Percentiles rank a stretch among this genome's conserved stretches.
Conservation (phyloP, 2,113 vertebrate genomes). For the Gopherus flavomarginatus region DNA sequence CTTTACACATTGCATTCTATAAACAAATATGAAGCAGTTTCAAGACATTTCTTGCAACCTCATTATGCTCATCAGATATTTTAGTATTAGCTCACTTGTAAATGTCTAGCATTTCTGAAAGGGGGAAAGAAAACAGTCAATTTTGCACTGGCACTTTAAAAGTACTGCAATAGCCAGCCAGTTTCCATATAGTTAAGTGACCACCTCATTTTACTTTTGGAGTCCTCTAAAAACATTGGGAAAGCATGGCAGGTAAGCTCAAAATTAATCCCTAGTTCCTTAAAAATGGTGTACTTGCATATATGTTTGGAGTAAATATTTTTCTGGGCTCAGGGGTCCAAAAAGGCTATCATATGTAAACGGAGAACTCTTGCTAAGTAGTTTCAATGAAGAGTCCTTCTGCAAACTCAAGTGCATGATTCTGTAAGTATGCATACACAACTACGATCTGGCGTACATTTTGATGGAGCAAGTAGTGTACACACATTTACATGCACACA, state of each 20-base stretch:
- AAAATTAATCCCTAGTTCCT: background rate
- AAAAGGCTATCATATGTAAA: accelerated
- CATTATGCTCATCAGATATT: background rate
- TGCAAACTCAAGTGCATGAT: background rate
- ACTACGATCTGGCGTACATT: accelerated
- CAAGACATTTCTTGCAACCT: background rate
- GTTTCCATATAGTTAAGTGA: background rate
- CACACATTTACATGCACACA: background rate
- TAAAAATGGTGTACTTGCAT: background rate
- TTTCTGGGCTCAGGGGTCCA: background rate
- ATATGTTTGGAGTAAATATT: background rate
- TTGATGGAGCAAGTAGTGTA: background rate
- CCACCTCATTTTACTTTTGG: background rate
- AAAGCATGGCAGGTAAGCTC: background rate
- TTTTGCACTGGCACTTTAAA: background rate
- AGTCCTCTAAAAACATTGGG: background rate
- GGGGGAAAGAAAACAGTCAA: background rate
- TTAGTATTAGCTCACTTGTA: background rate
- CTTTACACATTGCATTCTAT: constrained; percentile 17
- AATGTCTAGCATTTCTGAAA: background rate
- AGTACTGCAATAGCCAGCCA: background rate
- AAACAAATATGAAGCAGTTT: background rate
- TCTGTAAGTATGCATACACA: background rate
- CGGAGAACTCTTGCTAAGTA: background rate
- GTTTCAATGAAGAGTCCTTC: background rate